A percentile compares a stretch with the other conserved stretches of the same genome.
Evolutionary conservation across 2,888 invertebrate genomes (phyloP).

Genomic region (Latrodectus hesperus): DNA sequence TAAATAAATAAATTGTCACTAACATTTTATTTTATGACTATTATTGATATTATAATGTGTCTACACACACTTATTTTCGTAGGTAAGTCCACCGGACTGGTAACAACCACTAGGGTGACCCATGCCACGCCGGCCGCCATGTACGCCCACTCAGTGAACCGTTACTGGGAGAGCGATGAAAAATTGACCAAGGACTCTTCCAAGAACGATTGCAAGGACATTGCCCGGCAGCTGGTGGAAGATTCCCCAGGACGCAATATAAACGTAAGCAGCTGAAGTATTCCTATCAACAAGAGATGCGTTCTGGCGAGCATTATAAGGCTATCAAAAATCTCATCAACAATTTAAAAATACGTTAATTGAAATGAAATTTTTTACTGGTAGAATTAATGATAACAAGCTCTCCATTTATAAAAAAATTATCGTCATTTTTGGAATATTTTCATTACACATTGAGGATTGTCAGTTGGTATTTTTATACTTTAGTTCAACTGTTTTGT

Average conservation of each 20-base stretch:
- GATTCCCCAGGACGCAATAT: constrained; percentile 85
- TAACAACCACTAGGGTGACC: constrained; percentile 73
- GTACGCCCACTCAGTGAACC: constrained; percentile 72
- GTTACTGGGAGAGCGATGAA: constrained; percentile 77
- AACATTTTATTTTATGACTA: not conserved
- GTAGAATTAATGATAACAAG: no score
- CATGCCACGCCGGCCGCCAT: constrained; percentile 73
- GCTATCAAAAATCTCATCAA: no score
- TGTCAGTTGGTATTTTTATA: no score
- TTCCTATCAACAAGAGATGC: no score
- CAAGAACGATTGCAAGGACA: constrained; percentile 82
- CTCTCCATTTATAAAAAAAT: no score
- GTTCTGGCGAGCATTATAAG: no score
- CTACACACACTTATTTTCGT: not conserved
- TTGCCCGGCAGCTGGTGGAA: constrained; percentile 87
- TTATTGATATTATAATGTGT: not conserved
- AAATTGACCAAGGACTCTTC: constrained; percentile 78
- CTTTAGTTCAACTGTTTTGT: no score
- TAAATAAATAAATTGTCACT: no score
- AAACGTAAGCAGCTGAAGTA: constrained; percentile 77
- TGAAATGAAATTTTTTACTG: no score
- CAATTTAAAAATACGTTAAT: no score
- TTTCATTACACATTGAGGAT: no score
- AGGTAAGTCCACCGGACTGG: constrained; percentile 73
- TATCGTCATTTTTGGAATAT: no score